These are phyloP conservation scores for Epinotia bilunana DNA, from an alignment of 2,888 invertebrate genomes.

Conservation along the genomic window DNA sequence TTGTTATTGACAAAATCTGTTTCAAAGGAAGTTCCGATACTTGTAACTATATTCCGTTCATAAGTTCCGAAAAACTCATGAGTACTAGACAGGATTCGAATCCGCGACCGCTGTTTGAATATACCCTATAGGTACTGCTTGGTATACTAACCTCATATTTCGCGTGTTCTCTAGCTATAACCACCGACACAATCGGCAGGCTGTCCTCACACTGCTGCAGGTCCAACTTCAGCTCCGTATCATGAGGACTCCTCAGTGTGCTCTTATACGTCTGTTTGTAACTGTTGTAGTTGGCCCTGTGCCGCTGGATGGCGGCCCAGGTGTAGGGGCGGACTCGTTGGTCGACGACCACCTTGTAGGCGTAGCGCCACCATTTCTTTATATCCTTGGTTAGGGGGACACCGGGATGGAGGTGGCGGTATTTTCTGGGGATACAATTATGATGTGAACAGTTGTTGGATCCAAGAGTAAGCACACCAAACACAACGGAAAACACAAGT, in stretches of 20 bases:
- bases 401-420: slow-evolving; percentile 86
- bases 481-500: background rate
- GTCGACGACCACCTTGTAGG: slow-evolving; percentile 87
- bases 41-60: no score
- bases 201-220: slow-evolving; percentile 90
- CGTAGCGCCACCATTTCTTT: slow-evolving; percentile 91
- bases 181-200: slow-evolving; percentile 89
- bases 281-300: slow-evolving; percentile 87
- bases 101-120: no score
- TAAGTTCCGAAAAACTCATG: no score
- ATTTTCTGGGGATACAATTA: slow-evolving; percentile 73
- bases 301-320: slow-evolving; percentile 88
- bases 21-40: no score
- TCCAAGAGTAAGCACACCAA: background rate
- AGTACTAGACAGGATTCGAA: no score
- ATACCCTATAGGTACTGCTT: background rate
- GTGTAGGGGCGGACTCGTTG: slow-evolving; percentile 89
- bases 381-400: slow-evolving; percentile 84
- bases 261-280: slow-evolving; percentile 89
- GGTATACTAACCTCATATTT: slow-evolving; percentile 86
- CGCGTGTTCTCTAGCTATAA: slow-evolving; percentile 91
- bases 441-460: background rate
- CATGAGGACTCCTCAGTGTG: slow-evolving; percentile 88
- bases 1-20: no score
- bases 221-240: slow-evolving; percentile 89